Conservation (phyloP, 1,140 invertebrate genomes). For the Acromyrmex charruanus region DNA sequence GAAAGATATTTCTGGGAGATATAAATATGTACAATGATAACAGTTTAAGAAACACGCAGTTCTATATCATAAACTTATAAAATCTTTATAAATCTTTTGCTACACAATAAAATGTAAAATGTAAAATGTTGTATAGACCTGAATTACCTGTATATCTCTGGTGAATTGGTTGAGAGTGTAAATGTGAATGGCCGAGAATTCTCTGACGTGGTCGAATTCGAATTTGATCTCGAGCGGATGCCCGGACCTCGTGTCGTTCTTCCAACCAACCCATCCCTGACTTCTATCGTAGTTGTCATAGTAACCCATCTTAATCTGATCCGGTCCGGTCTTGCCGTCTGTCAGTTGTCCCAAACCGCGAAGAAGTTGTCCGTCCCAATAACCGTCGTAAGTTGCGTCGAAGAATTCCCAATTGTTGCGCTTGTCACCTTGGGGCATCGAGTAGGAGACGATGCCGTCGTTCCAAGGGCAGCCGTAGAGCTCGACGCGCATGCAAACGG, state of each 20-base stretch:
- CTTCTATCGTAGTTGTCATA: slow-evolving; percentile 87
- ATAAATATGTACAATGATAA: background rate
- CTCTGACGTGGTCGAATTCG: slow-evolving; percentile 95
- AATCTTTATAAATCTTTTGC: background rate
- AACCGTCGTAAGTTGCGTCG: slow-evolving; percentile 97
- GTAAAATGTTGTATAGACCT: slow-evolving; percentile 63
- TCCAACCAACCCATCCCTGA: slow-evolving; percentile 97
- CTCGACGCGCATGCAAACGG: slow-evolving; percentile 95
- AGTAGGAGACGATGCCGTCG: slow-evolving; percentile 86
- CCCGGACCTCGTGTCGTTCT: slow-evolving; percentile 91
- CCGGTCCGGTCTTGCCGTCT: slow-evolving; percentile 91
- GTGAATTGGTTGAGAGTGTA: slow-evolving; percentile 92
- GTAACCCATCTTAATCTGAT: slow-evolving; percentile 92
- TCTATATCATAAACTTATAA: background rate
- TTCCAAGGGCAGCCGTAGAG: slow-evolving; percentile 92
- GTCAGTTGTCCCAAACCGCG: slow-evolving; percentile 95
- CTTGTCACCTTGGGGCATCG: slow-evolving; percentile 90
- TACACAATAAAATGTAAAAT: background rate
- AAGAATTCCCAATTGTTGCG: slow-evolving; percentile 94
- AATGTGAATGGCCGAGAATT: slow-evolving; percentile 94
- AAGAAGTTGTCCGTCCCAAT: slow-evolving; percentile 90
- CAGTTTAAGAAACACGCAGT: background rate
- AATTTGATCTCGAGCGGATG: slow-evolving; percentile 93
- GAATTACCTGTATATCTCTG: slow-evolving; percentile 91
- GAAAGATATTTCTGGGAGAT: slow-evolving; percentile 1